Percentiles rank a stretch among this genome's conserved stretches.
Evolutionary conservation across 2,888 invertebrate species (phyloP).

Genomic region (Drosophila recens): DNA sequence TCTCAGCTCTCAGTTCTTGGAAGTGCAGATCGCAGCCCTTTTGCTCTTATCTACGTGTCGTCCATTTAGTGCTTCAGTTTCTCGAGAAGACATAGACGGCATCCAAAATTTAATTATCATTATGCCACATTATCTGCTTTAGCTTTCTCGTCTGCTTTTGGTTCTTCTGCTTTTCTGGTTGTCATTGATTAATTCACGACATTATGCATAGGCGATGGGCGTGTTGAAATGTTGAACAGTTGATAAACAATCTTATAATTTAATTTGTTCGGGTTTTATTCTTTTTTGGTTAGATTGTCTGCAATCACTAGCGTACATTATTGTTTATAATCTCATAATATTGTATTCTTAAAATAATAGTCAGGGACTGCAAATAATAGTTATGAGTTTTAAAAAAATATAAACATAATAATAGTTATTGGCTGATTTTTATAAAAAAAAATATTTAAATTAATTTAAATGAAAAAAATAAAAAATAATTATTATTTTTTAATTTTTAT

Average conservation of each 20-base stretch:
- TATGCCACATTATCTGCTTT: slow-evolving; percentile 54
- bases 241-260: slow-evolving; percentile 12
- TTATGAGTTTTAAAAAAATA: too few relatives aligned
- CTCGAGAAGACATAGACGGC: slow-evolving; percentile 46
- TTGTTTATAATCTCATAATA: too few relatives aligned
- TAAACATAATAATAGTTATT: too few relatives aligned
- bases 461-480: too few relatives aligned
- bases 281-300: neutral
- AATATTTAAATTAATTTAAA: too few relatives aligned
- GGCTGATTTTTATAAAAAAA: too few relatives aligned
- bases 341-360: too few relatives aligned
- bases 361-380: too few relatives aligned
- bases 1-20: slow-evolving; percentile 48
- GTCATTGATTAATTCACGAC: slow-evolving; percentile 64
- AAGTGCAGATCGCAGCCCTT: slow-evolving; percentile 39
- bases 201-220: slow-evolving; percentile 18
- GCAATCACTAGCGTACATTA: too few relatives aligned
- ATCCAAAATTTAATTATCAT: slow-evolving; percentile 72
- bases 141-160: slow-evolving; percentile 4
- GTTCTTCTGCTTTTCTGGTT: slow-evolving; percentile 6
- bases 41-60: slow-evolving; percentile 62
- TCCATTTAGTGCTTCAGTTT: slow-evolving; percentile 64
- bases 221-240: slow-evolving; percentile 12
- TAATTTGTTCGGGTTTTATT: neutral
- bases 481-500: too few relatives aligned